Base-by-base conservation (phyloP, 2,888 invertebrate species). In the Tipula confusa region DNA sequence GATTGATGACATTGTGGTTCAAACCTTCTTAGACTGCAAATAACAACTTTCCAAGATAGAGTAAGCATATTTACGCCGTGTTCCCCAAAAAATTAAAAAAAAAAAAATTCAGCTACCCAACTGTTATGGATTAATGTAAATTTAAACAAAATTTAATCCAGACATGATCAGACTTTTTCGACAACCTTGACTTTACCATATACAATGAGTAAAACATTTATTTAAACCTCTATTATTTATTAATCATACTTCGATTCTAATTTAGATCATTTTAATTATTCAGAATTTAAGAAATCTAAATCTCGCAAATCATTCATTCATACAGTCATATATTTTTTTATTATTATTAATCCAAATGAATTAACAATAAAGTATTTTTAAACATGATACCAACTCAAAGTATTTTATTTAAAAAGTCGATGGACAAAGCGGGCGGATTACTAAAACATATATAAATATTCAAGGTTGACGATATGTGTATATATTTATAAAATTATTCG, bases 371-470 rank as follows among this genome's bases (percentile, higher is more conserved):
- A 80, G n/a, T 29, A n/a, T 80, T 29, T 64, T 9, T 2, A 64
- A 64, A 64, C 64, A 64, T 64, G 64, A 24, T 64, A 64, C 24
- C 6, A 64, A 24, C 64, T 64, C 18, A 24, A 64, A 64, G n/a
- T n/a, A n/a, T n/a, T n/a, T n/a, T n/a, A 64, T 24, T 5, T 79
- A 79, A 80, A 38, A 29, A 29, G 80, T 29, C 29, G 80, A 80
- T 80, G 80, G 80, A 29, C 80, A 80, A 29, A 29, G 80, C 29
- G 80, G 80, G 80, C 80, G 80, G 80, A 29, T 29, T 80, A n/a
- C 31, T 29, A 9, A 29, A 80, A 29, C 64, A 2, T 80, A 80
- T 5, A 80, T 29, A 29, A 29, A 29, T 4, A 80, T 29, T 80
- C 80, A 80, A 80, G 80, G 80, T 80, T 80, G 80, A 80, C 80